A percentile compares a stretch with the other conserved stretches of the same genome.
phyloP scores from a whole-genome alignment of 64 coral and sea anemone species.

The Trachythela sp. region DNA sequence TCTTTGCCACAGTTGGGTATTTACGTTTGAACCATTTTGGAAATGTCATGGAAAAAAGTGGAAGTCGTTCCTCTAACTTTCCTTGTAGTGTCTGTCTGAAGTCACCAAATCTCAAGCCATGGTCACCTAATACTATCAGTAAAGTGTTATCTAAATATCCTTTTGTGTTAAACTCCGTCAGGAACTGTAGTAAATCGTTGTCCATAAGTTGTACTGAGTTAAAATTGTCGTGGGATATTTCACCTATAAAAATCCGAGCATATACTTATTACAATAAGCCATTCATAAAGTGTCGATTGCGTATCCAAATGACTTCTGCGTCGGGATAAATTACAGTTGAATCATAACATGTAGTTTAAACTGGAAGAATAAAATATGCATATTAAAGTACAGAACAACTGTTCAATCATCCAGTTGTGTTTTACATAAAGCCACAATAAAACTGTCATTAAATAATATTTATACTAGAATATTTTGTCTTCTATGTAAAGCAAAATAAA shows the following conservation, averaged over 20 bases:
- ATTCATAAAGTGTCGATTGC: neutral
- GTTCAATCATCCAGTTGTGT: too few relatives aligned
- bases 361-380: too few relatives aligned
- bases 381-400: too few relatives aligned
- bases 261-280: neutral
- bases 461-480: too few relatives aligned
- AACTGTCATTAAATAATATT: too few relatives aligned
- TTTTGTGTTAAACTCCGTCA: neutral
- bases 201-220: neutral
- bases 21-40: slow-evolving; percentile 54
- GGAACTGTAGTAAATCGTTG: neutral
- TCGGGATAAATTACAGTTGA: neutral
- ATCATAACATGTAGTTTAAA: too few relatives aligned
- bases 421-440: too few relatives aligned
- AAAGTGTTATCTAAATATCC: slow-evolving; percentile 62
- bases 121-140: slow-evolving; percentile 61
- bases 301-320: neutral
- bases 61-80: slow-evolving; percentile 67
- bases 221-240: neutral
- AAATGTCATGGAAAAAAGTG: slow-evolving; percentile 55
- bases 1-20: slow-evolving; percentile 29
- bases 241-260: neutral
- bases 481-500: too few relatives aligned
- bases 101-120: slow-evolving; percentile 66
- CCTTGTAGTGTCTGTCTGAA: slow-evolving; percentile 64